Evolutionary conservation across 2,113 vertebrate genomes (phyloP), one percentile per base, ranked within the genome.

Genomic region (Tyto alba): DNA sequence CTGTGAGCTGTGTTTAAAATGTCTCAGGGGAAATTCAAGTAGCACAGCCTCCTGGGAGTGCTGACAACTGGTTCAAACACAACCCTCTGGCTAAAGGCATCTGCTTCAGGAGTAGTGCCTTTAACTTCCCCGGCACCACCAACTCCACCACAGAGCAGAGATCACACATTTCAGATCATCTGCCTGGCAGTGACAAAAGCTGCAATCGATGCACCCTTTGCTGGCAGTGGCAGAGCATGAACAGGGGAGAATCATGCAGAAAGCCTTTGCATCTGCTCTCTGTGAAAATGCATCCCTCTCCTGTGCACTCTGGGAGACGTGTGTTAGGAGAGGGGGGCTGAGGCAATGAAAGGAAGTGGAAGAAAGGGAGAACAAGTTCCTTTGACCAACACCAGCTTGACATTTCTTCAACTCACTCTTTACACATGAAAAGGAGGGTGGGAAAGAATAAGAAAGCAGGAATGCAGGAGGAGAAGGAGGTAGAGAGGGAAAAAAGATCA

Each of bases 311-410:
- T 40, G 43, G 36, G 67, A 87, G 86, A 87, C 0, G 2, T 11
- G 22, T 64, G 74, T 63, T 66, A 52, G 52, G 63, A 90, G 38
- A 78, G n/a, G n/a, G 45, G 38, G 48, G 41, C 57, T 16, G 25
- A 84, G 55, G 62, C 81, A 93, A 75, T 86, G 75, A 90, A 89
- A 89, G 40, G 40, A 88, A 94, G 30, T 20, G 43, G 69, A 91
- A 96, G 60, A 95, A 90, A 94, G 20, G 45, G 29, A 87, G 92
- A 95, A 69, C 48, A 82, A 93, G 80, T 81, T 94, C 88, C 73
- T 96, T 95, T 93, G 81, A 96, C 96, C 86, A 95, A 41, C 84
- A 91, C 25, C 62, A 91, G 86, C 74, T 66, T 95, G 90, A 89
- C 89, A 41, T 88, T 93, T 96, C 95, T 80, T 94, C 43, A 67